Conservation (phyloP, 2,797 vertebrate genomes). For the Pelobates cultripes region DNA sequence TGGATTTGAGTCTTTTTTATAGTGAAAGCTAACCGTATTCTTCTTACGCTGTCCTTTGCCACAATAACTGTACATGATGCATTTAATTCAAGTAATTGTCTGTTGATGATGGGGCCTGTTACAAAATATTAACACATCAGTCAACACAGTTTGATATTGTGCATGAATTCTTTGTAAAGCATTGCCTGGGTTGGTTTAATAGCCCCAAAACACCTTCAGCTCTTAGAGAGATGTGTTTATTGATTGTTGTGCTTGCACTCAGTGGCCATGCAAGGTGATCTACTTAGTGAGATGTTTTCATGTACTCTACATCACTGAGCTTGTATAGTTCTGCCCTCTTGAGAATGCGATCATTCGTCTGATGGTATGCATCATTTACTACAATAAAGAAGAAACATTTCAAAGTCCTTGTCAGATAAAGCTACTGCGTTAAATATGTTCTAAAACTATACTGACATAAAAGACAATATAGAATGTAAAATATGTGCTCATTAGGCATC, state of each 20-base stretch:
- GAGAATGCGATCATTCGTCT: constrained; percentile 21
- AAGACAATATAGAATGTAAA: constrained; percentile 23
- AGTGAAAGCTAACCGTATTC: not conserved
- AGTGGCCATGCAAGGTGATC: not conserved
- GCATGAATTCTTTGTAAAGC: not conserved
- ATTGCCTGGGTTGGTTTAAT: not conserved
- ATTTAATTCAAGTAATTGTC: not conserved
- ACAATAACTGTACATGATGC: not conserved
- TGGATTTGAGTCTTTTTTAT: not conserved
- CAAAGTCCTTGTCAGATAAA: constrained; percentile 25
- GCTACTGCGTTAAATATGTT: constrained; percentile 26
- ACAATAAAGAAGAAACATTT: constrained; percentile 38
- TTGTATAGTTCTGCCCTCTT: constrained; percentile 20
- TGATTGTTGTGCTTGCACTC: not conserved
- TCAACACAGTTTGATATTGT: not conserved
- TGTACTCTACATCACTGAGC: constrained; percentile 9
- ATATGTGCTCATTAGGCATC: constrained; percentile 21
- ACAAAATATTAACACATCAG: not conserved
- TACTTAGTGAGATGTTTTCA: constrained; percentile 27
- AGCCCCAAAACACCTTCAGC: not conserved
- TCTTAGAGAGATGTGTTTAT: not conserved
- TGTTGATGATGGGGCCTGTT: not conserved
- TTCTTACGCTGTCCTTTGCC: not conserved
- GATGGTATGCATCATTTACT: constrained; percentile 34
- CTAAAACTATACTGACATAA: constrained; percentile 1